Base-by-base conservation (phyloP, 2,113 vertebrate species). In the Macquaria australasica region DNA sequence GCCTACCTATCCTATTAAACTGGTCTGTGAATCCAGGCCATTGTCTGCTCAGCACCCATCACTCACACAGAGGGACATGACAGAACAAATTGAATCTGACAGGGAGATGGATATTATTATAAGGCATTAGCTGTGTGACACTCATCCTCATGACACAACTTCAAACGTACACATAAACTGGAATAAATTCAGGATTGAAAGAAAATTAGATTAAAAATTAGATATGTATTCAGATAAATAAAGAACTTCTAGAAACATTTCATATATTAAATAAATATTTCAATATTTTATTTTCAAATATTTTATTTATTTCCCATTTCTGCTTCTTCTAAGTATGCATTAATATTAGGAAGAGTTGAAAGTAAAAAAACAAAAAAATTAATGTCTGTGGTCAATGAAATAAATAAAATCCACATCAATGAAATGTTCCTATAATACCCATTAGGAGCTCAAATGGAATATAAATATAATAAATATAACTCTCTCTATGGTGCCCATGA, bases 1-100 rank as follows among this genome's bases (percentile, higher is more conserved):
- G 90, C 93, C 80, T 75, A 91, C 86, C 91, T 94, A 96, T 96
- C 95, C 96, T 95, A 93, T 96, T 96, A 96, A 95, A 92, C n/a
- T 23, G 64, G 60, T 67, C 88, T 89, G 69, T 86, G 92, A 94
- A 95, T 95, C 91, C 91, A 94, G 91, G 95, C 93, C 92, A 94
- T 83, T 95, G 95, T 94, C 89, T 88, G 95, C 93, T 96, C 92
- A 96, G 95, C 94, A 94, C 45, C 73, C 77, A 76, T 73, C 89
- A 81, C 81, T 82, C 67, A 87, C 18, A 41, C 72, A 55, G 25
- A 71, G 78, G 82, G 77, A 80, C 79, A 39, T 34, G 87, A 93
- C 89, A 77, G 87, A 56, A 67, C 59, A 77, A 90, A 95, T 93
- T 87, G 68, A 91, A 79, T 7, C 23, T 91, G 92, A 92, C 90